Conservation (phyloP, 1,140 invertebrate genomes). For the Wasmannia auropunctata region DNA sequence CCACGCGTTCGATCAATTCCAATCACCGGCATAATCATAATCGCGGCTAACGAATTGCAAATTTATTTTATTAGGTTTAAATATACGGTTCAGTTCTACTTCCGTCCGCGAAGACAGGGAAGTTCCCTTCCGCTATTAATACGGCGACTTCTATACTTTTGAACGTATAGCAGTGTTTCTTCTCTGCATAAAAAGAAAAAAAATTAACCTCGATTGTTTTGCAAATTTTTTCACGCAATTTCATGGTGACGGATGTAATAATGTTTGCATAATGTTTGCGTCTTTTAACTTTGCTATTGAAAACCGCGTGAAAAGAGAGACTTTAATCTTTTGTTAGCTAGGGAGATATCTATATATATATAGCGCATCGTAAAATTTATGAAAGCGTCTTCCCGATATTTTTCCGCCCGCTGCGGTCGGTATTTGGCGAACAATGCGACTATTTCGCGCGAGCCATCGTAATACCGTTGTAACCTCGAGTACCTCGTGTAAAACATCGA, state of each 20-base stretch:
- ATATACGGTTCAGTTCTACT: background rate
- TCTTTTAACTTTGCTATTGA: background rate
- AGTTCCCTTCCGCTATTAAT: background rate
- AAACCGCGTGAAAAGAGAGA: background rate
- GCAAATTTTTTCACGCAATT: background rate
- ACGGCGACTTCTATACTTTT: background rate
- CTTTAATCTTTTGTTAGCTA: background rate
- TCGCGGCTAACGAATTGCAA: slow-evolving; percentile 5
- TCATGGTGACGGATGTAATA: background rate
- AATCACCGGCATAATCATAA: background rate
- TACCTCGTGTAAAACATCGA: background rate
- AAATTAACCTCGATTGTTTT: background rate
- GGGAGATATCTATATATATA: background rate
- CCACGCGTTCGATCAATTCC: background rate
- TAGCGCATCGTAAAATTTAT: slow-evolving; percentile 10
- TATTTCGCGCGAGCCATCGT: slow-evolving; percentile 2
- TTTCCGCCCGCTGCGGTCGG: background rate
- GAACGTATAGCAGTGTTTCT: no score
- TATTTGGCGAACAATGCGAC: slow-evolving; percentile 35
- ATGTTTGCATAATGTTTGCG: no score
- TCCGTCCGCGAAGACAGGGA: background rate
- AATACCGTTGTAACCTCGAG: background rate
- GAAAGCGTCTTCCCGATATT: background rate
- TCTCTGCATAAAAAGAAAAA: background rate
- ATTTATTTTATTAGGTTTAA: background rate